These are phyloP conservation scores for Lasioglossum baleicum DNA, from an alignment of 1,140 invertebrate species.

Conservation along the genomic window DNA sequence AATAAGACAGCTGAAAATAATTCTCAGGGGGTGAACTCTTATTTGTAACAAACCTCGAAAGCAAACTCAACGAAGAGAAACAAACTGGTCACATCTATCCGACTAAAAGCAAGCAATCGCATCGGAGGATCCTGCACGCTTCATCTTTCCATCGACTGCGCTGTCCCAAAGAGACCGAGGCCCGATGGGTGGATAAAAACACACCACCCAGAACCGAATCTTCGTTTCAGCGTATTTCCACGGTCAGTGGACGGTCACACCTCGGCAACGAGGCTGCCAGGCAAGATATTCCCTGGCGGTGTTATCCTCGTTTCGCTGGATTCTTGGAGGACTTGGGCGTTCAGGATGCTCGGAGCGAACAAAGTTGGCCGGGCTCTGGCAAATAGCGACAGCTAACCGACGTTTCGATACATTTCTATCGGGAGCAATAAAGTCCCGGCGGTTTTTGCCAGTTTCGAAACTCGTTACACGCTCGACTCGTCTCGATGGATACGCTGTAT, in stretches of 20 bases:
- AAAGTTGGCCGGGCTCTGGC: conserved; percentile 11
- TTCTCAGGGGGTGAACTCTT: too few relatives aligned
- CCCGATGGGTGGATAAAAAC: too few relatives aligned
- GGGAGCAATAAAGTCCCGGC: conserved; percentile 51
- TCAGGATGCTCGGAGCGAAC: background rate
- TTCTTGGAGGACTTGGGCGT: background rate
- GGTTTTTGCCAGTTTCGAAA: conserved; percentile 46
- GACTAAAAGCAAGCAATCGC: too few relatives aligned
- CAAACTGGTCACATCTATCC: too few relatives aligned
- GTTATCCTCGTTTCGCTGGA: background rate
- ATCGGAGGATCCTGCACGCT: too few relatives aligned
- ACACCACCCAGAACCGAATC: too few relatives aligned
- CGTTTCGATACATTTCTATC: conserved; percentile 63
- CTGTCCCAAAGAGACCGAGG: too few relatives aligned
- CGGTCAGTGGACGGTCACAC: background rate
- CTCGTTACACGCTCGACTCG: conserved; percentile 50
- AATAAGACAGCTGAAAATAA: too few relatives aligned
- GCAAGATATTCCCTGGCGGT: background rate
- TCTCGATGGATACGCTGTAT: conserved; percentile 36
- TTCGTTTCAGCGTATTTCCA: background rate
- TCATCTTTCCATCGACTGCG: too few relatives aligned
- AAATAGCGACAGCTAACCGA: conserved; percentile 60
- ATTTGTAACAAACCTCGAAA: too few relatives aligned
- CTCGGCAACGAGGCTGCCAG: background rate
- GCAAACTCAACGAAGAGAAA: too few relatives aligned